Evolutionary conservation across 2,113 vertebrate genomes (phyloP), one percentile per base, ranked within the genome.

Genomic region (Scolopax mira): DNA sequence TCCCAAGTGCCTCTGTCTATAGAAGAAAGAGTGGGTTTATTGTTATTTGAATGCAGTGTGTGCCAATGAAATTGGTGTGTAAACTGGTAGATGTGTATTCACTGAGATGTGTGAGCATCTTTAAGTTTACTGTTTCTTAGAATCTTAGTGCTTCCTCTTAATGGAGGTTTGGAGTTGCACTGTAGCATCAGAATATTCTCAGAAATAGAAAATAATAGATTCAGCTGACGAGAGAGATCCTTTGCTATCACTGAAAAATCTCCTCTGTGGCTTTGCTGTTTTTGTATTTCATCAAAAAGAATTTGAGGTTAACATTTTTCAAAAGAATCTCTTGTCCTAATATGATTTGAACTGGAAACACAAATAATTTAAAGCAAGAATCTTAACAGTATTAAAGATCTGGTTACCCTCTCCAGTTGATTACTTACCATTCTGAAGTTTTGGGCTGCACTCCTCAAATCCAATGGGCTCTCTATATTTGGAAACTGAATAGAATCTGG

Each of bases 221-320:
- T 94, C 41, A 39, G 67, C 39, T 78, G 67, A 89, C 1, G 4
- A 64, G 48, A 92, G 60, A 75, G 11, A 39, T 74, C 57, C 42
- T 84, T 65, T 84, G 49, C 61, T 75, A 23, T 72, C 81, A 74
- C 37, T 79, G 61, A 89, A 87, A 96, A 96, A 69, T 51, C 18
- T 18, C 49, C 57, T 14, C 49, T 92, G 73, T 94, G 90, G 54
- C 54, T 96, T 93, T 39, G 7, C 30, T 90, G 64, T 35, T 93
- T 54, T 79, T 58, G 9, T 57, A 66, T 85, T 81, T 89, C 39
- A 75, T 94, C 72, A 88, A 74, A 66, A 91, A 35, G 52, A 75
- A 91, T 72, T 65, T 89, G 73, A 95, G 88, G 39, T 82, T 97
- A 67, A 42, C 4, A 4, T 82, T 93, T 75, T 83, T 30, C 74